A percentile compares a stretch with the other conserved stretches of the same genome.
phyloP scores from a whole-genome alignment of 2,797 vertebrate species.

The Halcyon badia region DNA sequence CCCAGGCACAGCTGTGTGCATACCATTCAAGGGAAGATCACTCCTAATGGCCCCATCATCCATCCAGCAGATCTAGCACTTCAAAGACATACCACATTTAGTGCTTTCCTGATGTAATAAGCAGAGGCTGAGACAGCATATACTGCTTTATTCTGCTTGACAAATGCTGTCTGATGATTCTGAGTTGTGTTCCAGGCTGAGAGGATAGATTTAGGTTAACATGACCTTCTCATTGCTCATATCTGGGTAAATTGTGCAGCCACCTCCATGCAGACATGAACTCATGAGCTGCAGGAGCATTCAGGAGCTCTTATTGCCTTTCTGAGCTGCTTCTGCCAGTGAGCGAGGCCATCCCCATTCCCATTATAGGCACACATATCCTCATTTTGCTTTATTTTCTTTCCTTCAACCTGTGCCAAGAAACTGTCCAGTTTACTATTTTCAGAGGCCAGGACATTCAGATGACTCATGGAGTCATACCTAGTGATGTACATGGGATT shows the following conservation, averaged over 20 bases:
- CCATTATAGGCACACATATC: not conserved
- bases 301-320: not conserved
- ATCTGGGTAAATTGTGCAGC: not conserved
- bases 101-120: not conserved
- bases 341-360: not conserved
- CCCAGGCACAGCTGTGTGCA: fast-evolving
- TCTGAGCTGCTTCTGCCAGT: not conserved
- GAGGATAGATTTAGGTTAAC: not conserved
- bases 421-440: not conserved
- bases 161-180: not conserved
- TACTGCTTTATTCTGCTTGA: not conserved
- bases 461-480: not conserved
- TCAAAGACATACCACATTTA: not conserved
- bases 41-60: not conserved
- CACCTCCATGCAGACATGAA: not conserved
- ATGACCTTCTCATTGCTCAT: not conserved
- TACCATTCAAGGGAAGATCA: too few species aligned
- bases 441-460: not conserved
- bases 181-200: not conserved
- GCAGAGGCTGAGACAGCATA: not conserved
- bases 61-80: not conserved
- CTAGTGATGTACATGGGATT: not conserved
- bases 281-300: fast-evolving
- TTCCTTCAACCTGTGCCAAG: not conserved
- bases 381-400: not conserved